These are phyloP conservation scores for Drosophila falleni DNA, from an alignment of 2,888 invertebrate species.

Conservation along the genomic window DNA sequence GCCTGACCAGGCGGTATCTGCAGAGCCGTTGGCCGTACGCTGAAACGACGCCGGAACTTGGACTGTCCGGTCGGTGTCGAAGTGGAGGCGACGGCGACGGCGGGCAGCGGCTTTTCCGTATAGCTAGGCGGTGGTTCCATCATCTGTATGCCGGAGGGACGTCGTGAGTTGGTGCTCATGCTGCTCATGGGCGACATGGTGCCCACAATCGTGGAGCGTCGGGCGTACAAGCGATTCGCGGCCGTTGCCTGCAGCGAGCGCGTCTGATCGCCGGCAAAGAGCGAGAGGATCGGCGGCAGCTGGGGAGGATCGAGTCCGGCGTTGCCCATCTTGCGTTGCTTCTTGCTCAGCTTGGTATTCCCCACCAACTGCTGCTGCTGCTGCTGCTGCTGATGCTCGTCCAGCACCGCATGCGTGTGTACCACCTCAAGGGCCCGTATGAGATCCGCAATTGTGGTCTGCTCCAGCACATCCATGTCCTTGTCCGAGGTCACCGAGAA, in stretches of 20 bases:
- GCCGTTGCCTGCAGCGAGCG: conserved; percentile 69
- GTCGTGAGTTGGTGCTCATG: conserved; percentile 47
- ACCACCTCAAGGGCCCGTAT: conserved; percentile 91
- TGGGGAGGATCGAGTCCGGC: conserved; percentile 86
- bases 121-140: conserved; percentile 84
- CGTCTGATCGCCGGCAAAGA: conserved; percentile 85
- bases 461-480: conserved; percentile 88
- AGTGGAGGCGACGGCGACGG: neutral
- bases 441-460: conserved; percentile 93
- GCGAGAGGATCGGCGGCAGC: conserved; percentile 85
- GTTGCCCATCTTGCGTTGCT: conserved; percentile 87
- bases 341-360: conserved; percentile 53
- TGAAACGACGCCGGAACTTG: conserved; percentile 84
- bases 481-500: conserved; percentile 84
- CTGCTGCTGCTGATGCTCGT: conserved; percentile 73
- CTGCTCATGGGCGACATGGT: conserved; percentile 66
- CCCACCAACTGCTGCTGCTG: conserved; percentile 43
- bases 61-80: conserved; percentile 33
- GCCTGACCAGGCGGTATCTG: conserved; percentile 85
- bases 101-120: conserved; percentile 63
- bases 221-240: conserved; percentile 81
- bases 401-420: conserved; percentile 86
- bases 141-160: conserved; percentile 71
- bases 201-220: conserved; percentile 84
- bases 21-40: conserved; percentile 84